Conservation (phyloP, 2,797 vertebrate genomes). For the Pampus argenteus region DNA sequence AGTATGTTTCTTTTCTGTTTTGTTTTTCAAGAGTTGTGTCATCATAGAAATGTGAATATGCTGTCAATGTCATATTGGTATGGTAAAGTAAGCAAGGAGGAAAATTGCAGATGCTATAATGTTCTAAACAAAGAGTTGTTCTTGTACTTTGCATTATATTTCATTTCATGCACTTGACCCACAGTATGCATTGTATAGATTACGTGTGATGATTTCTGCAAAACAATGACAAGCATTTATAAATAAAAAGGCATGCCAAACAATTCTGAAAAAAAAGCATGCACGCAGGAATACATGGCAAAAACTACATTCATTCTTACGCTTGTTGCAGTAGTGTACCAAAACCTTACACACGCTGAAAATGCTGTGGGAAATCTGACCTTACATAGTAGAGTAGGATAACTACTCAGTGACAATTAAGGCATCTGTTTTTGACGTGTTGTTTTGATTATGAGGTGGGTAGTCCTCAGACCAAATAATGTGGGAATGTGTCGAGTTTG, state of each 20-base stretch:
- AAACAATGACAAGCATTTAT: no score
- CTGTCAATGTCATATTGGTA: background rate
- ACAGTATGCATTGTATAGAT: no score
- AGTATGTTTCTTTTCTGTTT: constrained; percentile 61
- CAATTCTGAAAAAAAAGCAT: background rate
- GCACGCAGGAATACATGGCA: background rate
- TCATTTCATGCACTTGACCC: no score
- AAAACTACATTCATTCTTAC: background rate
- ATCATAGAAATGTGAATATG: background rate
- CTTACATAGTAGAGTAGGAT: background rate
- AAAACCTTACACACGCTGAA: no score
- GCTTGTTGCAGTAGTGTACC: background rate
- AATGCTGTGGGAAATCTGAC: background rate
- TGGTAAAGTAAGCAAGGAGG: background rate
- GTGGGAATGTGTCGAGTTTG: background rate
- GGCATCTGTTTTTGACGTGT: background rate
- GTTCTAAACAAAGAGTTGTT: background rate
- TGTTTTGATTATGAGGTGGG: constrained; percentile 5
- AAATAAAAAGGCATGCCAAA: no score
- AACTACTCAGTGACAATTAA: background rate
- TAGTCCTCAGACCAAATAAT: background rate
- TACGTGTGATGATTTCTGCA: no score
- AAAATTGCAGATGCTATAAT: background rate
- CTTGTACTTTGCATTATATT: background rate
- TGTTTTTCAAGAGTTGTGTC: background rate